Percentiles rank a stretch among this genome's conserved stretches.
phyloP scores from a whole-genome alignment of 2,888 invertebrate genomes.

The Cephus rjabovi region DNA sequence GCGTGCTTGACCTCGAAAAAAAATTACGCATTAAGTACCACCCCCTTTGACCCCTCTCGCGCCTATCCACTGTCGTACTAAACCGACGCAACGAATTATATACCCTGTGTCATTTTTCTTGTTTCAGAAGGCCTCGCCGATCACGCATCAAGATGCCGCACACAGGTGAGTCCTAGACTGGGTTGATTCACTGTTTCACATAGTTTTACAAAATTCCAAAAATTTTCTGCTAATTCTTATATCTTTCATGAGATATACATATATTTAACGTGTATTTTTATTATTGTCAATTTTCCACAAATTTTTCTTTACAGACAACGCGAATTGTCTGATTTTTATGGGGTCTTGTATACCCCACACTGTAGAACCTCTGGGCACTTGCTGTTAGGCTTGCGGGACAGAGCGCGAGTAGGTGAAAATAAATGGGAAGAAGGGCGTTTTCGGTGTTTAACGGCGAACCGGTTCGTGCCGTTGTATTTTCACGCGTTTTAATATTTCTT shows the following conservation, averaged over 20 bases:
- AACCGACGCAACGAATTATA: neutral
- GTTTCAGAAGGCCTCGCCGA: constrained; percentile 45
- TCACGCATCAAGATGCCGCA: constrained; percentile 36
- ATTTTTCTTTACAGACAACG: neutral
- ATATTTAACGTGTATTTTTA: neutral
- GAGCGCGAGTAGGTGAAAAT: neutral
- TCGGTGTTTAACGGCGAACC: neutral
- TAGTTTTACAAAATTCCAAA: neutral
- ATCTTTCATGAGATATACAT: neutral
- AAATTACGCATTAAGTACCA: constrained; percentile 8
- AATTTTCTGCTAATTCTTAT: neutral
- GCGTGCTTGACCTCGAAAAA: constrained; percentile 6
- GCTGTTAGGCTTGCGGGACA: neutral
- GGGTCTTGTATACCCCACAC: neutral
- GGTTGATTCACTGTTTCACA: neutral
- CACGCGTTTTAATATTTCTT: neutral
- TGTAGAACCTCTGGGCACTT: neutral
- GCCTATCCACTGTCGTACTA: neutral
- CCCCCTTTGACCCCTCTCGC: neutral
- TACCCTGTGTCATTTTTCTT: constrained; percentile 25
- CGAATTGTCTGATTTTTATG: neutral
- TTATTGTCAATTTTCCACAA: neutral
- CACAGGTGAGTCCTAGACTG: constrained; percentile 36
- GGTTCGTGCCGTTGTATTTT: neutral
- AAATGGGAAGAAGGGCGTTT: neutral